Base-by-base conservation (phyloP, 1,140 invertebrate species). In the Drosophila asahinai region DNA sequence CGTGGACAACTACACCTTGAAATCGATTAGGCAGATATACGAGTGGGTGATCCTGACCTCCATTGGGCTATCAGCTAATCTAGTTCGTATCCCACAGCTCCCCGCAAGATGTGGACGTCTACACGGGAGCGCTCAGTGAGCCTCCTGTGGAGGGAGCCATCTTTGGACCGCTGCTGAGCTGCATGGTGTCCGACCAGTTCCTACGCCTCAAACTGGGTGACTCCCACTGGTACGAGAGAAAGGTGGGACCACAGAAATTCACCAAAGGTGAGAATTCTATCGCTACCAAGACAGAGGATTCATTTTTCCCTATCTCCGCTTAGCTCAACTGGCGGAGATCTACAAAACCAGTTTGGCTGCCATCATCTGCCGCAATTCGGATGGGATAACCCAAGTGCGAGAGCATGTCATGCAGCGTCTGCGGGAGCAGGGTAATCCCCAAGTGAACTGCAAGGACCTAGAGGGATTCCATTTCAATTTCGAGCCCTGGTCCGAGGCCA, bases 341-440 rank as follows among this genome's bases (percentile, higher is more conserved):
- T 95, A 97, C 33, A 98, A 97, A 89, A 96, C 96, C 1, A 96
- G 95, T 2, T 93, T 99, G 15, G 96, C 98, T 0, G 94, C 95
- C 42, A 94, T 99, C 6, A 96, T 99, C 45, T 99, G 99, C 90
- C 96, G 97, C 67, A 99, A 98, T 93, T 91, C 97, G 1, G 97
- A 97, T 77, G 94, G 95, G 5, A 94, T 98, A 3, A 94, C 94
- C 19, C 92, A 94, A 17, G 95, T 97, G 5, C 98, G 98, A 83
- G 94, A 94, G 8, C 93, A 95, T 77, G 97, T 98, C 0, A 98
- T 99, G 96, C 79, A 92, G 52, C 93, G 94, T 54, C 94, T 94
- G 0, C 81, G 95, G 1, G 93, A 91, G 1, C 49, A 91, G n/a
- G 93, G 93, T 2, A 97, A 97, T 93, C 94, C 94, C 0, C 93